Evolutionary conservation across 2,797 vertebrate genomes (phyloP).

Genomic region (Mycteria americana): DNA sequence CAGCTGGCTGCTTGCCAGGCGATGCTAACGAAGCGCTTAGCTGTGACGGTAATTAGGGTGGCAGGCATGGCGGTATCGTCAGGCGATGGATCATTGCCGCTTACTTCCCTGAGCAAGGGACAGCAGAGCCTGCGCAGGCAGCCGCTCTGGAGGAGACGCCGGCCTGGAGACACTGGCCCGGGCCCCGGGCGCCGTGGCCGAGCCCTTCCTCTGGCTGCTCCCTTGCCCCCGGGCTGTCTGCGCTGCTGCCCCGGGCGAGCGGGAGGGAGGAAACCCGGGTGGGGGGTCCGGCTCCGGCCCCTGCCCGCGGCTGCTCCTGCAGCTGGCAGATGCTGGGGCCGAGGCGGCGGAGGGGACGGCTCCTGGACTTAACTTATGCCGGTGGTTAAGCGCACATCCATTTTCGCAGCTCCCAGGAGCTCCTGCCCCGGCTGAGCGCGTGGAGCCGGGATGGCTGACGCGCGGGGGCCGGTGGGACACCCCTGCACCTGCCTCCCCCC

Average conservation of each 20-base stretch:
- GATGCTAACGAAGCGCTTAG: conserved; percentile 16
- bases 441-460: background rate
- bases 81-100: background rate
- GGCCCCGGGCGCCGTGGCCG: accelerated
- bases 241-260: background rate
- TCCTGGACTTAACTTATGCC: background rate
- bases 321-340: background rate
- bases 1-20: background rate
- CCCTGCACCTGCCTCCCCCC: background rate
- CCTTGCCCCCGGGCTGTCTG: background rate
- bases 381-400: background rate
- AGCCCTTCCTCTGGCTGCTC: background rate
- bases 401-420: background rate
- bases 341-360: background rate
- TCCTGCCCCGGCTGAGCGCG: background rate
- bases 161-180: accelerated
- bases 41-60: background rate
- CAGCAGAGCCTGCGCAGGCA: background rate
- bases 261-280: background rate
- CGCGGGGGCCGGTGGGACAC: accelerated
- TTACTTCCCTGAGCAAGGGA: background rate
- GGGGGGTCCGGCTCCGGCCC: background rate
- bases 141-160: background rate
- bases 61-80: background rate
- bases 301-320: background rate